Conservation (phyloP, 2,888 invertebrate genomes). For the Caenorhabditis japonica region DNA sequence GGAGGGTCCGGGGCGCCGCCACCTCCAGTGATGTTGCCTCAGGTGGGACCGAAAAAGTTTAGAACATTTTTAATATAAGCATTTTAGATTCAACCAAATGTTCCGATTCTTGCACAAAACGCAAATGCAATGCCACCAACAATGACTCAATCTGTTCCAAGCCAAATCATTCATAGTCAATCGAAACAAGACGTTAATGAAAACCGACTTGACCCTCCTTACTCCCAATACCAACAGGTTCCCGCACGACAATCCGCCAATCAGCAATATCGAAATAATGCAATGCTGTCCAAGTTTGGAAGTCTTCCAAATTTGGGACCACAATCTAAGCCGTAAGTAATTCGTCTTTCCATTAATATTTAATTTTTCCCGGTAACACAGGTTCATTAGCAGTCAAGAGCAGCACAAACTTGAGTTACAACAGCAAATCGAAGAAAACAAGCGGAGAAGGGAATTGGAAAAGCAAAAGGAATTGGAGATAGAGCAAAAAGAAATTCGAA, state of each 20-base stretch:
- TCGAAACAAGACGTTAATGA: constrained; percentile 27
- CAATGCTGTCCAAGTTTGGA: constrained; percentile 31
- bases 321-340: not conserved
- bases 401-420: constrained; percentile 60
- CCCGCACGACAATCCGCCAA: constrained; percentile 11
- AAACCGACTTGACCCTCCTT: constrained; percentile 12
- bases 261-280: constrained; percentile 35
- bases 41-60: constrained; percentile 1
- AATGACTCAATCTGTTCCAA: not conserved
- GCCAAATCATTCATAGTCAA: constrained; percentile 10
- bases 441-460: constrained; percentile 58
- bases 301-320: constrained; percentile 46
- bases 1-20: constrained; percentile 21
- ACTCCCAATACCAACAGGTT: constrained; percentile 2
- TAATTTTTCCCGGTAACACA: no score
- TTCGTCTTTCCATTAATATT: not conserved
- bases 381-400: constrained; percentile 46
- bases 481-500: constrained; percentile 63
- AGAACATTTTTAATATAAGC: not conserved
- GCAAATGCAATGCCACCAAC: not conserved
- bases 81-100: constrained; percentile 31
- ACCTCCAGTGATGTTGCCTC: constrained; percentile 10
- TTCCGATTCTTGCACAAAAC: constrained; percentile 28
- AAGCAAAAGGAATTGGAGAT: constrained; percentile 64
- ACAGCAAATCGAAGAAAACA: constrained; percentile 68